Conservation (phyloP, 1,140 invertebrate genomes). For the Penaeus chinensis region DNA sequence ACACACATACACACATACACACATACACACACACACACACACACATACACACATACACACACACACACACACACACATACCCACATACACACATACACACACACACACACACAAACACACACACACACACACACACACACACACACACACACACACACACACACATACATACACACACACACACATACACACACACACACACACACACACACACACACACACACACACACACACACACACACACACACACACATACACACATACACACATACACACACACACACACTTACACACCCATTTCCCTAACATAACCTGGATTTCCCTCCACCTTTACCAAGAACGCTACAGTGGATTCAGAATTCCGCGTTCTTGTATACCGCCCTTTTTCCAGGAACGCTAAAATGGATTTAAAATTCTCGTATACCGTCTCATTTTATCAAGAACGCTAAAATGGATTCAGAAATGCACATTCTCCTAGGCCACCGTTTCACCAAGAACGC, state of each 20-base stretch:
- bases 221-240: constrained; percentile 1
- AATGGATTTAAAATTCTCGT: too few species aligned
- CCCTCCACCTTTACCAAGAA: too few species aligned
- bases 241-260: not conserved
- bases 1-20: not conserved
- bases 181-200: too few species aligned
- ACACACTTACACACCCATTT: not conserved
- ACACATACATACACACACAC: too few species aligned
- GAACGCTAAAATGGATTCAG: too few species aligned
- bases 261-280: not conserved
- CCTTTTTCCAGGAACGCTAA: too few species aligned
- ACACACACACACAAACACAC: constrained; percentile 7
- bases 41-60: not conserved
- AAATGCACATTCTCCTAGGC: too few species aligned
- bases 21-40: not conserved
- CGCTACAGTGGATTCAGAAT: too few species aligned
- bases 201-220: not conserved
- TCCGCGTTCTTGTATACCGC: too few species aligned
- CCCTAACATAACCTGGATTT: too few species aligned
- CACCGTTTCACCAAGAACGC: too few species aligned
- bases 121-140: not conserved
- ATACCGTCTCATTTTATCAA: too few species aligned
- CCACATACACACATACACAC: not conserved
- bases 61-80: not conserved
- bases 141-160: not conserved